phyloP scores from a whole-genome alignment of 1,140 invertebrate species.

The Drosophila repleta region DNA sequence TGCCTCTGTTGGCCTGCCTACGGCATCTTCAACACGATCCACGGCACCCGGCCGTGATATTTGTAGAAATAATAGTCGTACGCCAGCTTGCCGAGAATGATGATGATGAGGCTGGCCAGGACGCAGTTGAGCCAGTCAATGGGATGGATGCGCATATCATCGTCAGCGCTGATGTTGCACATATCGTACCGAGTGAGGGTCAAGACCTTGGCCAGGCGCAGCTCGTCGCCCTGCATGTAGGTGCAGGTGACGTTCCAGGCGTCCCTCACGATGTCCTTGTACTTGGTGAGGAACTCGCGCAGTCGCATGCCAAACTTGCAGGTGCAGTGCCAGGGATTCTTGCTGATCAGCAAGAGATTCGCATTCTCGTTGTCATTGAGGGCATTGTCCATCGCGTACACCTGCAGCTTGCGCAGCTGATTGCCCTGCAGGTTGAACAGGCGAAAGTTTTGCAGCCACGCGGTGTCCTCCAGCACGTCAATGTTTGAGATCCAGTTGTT shows the following conservation, averaged over 20 bases:
- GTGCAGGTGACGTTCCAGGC: constrained; percentile 76
- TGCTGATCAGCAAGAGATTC: constrained; percentile 87
- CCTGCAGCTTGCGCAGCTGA: constrained; percentile 89
- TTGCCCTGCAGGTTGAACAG: constrained; percentile 90
- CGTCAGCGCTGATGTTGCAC: constrained; percentile 85
- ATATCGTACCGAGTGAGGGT: constrained; percentile 88
- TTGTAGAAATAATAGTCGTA: constrained; percentile 93
- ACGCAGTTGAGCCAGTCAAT: constrained; percentile 90
- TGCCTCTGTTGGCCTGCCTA: too few relatives aligned
- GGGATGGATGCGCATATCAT: constrained; percentile 84
- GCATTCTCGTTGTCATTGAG: constrained; percentile 89
- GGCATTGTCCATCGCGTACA: constrained; percentile 91
- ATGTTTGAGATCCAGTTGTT: constrained; percentile 89
- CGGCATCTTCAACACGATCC: constrained; percentile 90
- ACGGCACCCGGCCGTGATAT: constrained; percentile 90
- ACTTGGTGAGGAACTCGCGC: constrained; percentile 89
- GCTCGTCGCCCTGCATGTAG: constrained; percentile 66
- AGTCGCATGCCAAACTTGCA: constrained; percentile 91
- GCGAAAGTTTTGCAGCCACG: constrained; percentile 90
- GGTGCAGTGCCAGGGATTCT: constrained; percentile 93
- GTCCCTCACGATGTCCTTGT: constrained; percentile 88
- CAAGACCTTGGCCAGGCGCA: constrained; percentile 86
- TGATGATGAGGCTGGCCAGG: constrained; percentile 87
- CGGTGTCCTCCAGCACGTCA: constrained; percentile 89
- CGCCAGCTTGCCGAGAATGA: constrained; percentile 89